These are phyloP conservation scores for Mormyrops attenuatus DNA, from an alignment of 2,797 vertebrate genomes.

Conservation along the genomic window DNA sequence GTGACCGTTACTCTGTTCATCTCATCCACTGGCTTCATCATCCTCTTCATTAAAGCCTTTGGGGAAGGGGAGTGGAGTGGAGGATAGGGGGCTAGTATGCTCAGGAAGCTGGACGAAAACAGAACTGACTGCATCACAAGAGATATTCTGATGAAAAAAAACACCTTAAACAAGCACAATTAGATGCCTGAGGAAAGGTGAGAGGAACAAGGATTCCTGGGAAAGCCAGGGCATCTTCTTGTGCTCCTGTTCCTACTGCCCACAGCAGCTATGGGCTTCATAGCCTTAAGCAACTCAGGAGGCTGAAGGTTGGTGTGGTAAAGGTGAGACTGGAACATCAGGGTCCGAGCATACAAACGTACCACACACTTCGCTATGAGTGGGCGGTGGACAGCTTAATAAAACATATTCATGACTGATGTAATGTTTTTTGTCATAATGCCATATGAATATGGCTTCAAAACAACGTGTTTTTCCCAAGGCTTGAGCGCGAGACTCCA, in stretches of 20 bases:
- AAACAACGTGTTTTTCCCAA: conserved; percentile 1
- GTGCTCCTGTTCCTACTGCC: not conserved
- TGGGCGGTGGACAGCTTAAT: not conserved
- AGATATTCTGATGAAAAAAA: not conserved
- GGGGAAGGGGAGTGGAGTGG: not conserved
- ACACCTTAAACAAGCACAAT: not conserved
- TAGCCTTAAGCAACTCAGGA: not conserved
- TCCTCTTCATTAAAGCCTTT: conserved; percentile 34
- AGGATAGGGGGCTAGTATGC: not conserved
- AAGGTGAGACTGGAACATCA: not conserved
- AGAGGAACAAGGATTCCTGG: not conserved
- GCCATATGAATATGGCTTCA: conserved; percentile 3
- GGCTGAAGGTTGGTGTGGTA: not conserved
- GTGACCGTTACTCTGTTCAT: conserved; percentile 17
- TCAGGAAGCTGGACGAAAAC: not conserved
- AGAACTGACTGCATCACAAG: not conserved
- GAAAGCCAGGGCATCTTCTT: not conserved
- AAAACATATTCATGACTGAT: conserved; percentile 4
- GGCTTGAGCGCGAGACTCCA: not conserved
- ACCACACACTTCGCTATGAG: not conserved
- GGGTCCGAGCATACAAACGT: not conserved
- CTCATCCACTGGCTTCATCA: conserved; percentile 22
- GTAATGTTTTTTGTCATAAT: conserved; percentile 6
- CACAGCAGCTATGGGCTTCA: not conserved
- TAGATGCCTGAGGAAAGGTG: not conserved